Conservation (phyloP, 2,797 vertebrate species). For the Acanthurus leucopareius region DNA sequence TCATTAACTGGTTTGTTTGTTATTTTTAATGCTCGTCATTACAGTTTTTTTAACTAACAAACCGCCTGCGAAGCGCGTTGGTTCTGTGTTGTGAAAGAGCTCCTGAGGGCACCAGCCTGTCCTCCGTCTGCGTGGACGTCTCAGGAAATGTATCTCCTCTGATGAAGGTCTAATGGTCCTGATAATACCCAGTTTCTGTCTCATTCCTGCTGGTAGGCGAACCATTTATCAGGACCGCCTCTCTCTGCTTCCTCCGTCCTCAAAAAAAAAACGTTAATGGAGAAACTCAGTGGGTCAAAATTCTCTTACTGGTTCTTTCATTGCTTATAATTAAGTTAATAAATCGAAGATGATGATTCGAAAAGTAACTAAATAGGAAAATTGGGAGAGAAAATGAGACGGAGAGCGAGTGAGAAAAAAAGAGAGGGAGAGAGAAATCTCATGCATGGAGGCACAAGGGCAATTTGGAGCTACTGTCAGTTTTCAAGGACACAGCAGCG, state of each 20-base stretch:
- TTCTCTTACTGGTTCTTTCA: conserved; percentile 56
- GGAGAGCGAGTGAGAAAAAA: conserved; percentile 3
- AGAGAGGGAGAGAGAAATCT: conserved; percentile 27
- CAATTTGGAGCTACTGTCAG: conserved; percentile 67
- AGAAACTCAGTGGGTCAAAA: conserved; percentile 49
- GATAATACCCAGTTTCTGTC: conserved; percentile 16
- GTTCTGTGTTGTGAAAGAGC: too few species aligned
- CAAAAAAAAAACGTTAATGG: conserved; percentile 40
- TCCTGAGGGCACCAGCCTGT: not conserved
- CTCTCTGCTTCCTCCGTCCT: conserved; percentile 26
- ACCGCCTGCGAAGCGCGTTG: not conserved
- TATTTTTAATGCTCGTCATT: not conserved
- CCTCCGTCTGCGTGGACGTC: conserved; percentile 15
- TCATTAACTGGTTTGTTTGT: not conserved
- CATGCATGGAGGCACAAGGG: conserved; percentile 59
- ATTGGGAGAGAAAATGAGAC: conserved; percentile 49
- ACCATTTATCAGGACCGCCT: conserved; percentile 34
- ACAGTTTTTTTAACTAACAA: not conserved
- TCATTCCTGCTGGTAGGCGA: conserved; percentile 7
- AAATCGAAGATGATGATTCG: conserved; percentile 67
- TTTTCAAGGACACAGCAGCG: conserved; percentile 70
- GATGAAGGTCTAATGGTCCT: conserved; percentile 28
- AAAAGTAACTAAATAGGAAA: conserved; percentile 62
- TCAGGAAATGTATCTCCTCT: conserved; percentile 11
- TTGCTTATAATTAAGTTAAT: conserved; percentile 73